Percentiles rank a stretch among this genome's conserved stretches.
These are phyloP conservation scores for Phaetusa simplex DNA, from an alignment of 2,113 vertebrate genomes.

Conservation along the genomic window DNA sequence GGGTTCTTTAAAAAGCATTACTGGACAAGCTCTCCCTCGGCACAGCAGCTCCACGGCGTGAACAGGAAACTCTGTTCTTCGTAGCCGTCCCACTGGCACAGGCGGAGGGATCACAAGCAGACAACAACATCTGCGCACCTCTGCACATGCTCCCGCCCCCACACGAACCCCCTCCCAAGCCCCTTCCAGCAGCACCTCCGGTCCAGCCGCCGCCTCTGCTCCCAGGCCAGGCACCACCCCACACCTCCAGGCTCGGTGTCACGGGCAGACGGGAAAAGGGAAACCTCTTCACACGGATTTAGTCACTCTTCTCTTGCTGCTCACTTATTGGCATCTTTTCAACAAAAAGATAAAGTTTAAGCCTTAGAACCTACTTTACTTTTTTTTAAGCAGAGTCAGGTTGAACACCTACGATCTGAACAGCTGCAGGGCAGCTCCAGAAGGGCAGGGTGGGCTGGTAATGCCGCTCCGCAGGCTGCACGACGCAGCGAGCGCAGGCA, in stretches of 20 bases:
- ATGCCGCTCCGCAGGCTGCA: rapidly evolving
- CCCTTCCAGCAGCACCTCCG: background rate
- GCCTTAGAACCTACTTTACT: background rate
- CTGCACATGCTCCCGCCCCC: background rate
- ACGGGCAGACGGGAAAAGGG: background rate
- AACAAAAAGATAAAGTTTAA: background rate
- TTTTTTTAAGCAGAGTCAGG: background rate
- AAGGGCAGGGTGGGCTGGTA: too few relatives aligned
- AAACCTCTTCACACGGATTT: rapidly evolving
- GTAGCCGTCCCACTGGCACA: background rate
- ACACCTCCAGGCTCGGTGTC: background rate
- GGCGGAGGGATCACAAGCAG: too few relatives aligned
- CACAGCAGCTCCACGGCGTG: rapidly evolving
- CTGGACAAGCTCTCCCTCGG: background rate
- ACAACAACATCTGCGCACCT: background rate
- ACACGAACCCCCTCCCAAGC: background rate
- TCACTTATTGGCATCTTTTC: background rate
- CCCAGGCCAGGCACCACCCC: rapidly evolving
- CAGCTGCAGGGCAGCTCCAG: background rate
- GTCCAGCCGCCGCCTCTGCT: background rate
- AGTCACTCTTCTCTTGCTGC: background rate
- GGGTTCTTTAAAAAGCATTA: background rate
- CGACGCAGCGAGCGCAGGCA: rapidly evolving
- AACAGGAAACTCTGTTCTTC: background rate
- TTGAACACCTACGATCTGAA: too few relatives aligned